Evolutionary conservation across 2,113 vertebrate genomes (phyloP), one percentile per base, ranked within the genome.

Genomic region (Empidonax traillii): DNA sequence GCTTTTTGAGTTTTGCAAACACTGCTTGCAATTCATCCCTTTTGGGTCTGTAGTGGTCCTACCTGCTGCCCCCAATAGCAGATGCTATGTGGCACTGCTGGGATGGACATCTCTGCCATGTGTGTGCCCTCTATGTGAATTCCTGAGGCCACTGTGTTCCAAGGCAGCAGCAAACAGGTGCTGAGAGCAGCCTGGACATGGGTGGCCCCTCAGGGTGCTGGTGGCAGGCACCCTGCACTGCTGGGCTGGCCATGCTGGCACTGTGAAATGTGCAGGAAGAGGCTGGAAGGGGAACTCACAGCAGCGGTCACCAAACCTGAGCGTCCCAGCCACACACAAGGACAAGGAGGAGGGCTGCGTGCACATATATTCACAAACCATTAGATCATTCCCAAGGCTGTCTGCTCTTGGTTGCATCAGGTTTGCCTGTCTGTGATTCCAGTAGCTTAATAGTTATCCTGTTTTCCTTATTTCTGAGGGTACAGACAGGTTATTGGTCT

Each of bases 161-260:
- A 19, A 15, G 62, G 27, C 71, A 85, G 74, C 74, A 61, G 25
- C 65, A 47, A 4, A 41, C 12, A 3, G 0, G 4, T 51, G 78
- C 55, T 2, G 8, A 74, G 13, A 7, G 4, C 2, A 12, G 24
- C 27, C 3, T 13, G 22, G 30, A 14, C 52, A 19, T 0, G 1
- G 13, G 47, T 2, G 3, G 22, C 87, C 33, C 55, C n/a, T 3
- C 8, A 7, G n/a, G 23, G 12, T 24, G 53, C 63, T 85, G 74
- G 49, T 12, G 31, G 37, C 2, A 2, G 71, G 24, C 7, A 5
- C 13, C 41, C 28, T 7, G 2, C 10, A 1, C 52, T 33, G n/a
- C 58, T n/a, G 21, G 44, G 39, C 73, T 4, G 3, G 31, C 47
- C 10, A 0, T 6, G 4, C 10, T 3, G 3, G 1, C 4, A 6